Percentiles rank a stretch among this genome's conserved stretches.
Evolutionary conservation across 1,140 invertebrate species (phyloP).

Genomic region (Drosophila kohkoa): DNA sequence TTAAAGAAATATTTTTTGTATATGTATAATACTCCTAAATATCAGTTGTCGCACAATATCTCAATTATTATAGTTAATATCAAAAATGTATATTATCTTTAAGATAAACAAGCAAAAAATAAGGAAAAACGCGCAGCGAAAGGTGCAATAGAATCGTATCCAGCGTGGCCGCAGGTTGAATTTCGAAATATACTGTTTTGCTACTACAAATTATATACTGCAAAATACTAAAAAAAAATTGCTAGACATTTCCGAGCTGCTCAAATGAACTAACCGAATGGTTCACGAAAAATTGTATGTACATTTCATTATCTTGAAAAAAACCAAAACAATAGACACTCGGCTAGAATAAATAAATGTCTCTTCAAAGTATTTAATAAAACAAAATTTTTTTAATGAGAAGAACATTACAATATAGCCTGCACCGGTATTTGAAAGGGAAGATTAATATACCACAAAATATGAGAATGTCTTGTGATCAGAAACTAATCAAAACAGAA

Average conservation of each 20-base stretch:
- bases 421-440: too few species aligned
- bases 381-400: too few species aligned
- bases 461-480: too few species aligned
- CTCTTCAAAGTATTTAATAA: too few species aligned
- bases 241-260: neutral
- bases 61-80: constrained; percentile 8
- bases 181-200: neutral
- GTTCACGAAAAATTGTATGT: too few species aligned
- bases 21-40: constrained; percentile 4
- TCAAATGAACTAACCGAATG: neutral
- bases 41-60: constrained; percentile 9
- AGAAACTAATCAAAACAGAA: too few species aligned
- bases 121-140: constrained; percentile 56
- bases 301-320: too few species aligned
- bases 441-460: too few species aligned
- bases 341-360: too few species aligned
- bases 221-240: neutral
- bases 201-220: neutral
- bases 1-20: constrained; percentile 17
- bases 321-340: too few species aligned
- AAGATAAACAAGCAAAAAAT: constrained; percentile 48
- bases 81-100: constrained; percentile 30
- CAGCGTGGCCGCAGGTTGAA: neutral
- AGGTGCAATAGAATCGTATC: constrained; percentile 27
- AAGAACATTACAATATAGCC: too few species aligned